Evolutionary conservation across 2,888 invertebrate species (phyloP).

Genomic region (Diarsia mendica): DNA sequence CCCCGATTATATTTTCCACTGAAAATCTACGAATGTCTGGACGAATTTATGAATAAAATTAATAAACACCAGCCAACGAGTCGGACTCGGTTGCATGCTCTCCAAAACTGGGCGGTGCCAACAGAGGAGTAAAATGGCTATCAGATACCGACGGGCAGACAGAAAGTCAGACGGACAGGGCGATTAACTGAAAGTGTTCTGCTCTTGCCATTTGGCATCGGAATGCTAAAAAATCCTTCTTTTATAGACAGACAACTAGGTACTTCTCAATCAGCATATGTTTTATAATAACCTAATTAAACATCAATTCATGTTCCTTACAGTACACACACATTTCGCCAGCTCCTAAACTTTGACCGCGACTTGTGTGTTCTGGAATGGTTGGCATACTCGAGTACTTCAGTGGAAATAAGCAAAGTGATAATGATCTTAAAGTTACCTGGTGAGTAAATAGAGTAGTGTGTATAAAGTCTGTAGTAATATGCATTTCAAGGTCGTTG

Average conservation of each 20-base stretch:
- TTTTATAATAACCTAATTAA: too few relatives aligned
- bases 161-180: neutral
- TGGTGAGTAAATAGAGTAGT: neutral
- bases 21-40: neutral
- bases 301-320: neutral
- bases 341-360: neutral
- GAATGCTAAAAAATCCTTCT: neutral
- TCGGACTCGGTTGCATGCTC: neutral
- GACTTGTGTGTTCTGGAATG: too few relatives aligned
- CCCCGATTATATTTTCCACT: conserved; percentile 4
- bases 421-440: too few relatives aligned
- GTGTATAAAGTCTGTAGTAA: neutral
- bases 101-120: neutral
- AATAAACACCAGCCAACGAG: neutral
- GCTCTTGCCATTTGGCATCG: neutral
- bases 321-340: neutral
- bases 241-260: neutral
- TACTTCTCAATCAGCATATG: neutral
- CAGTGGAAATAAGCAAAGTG: too few relatives aligned
- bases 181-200: neutral
- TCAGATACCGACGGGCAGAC: too few relatives aligned
- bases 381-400: too few relatives aligned
- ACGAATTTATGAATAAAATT: neutral
- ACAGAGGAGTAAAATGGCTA: too few relatives aligned
- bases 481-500: neutral